Evolutionary conservation across 53 echinoderm and acorn worm species (phyloP), one percentile per base, ranked within the genome.

Genomic region (Stichopus horrens): DNA sequence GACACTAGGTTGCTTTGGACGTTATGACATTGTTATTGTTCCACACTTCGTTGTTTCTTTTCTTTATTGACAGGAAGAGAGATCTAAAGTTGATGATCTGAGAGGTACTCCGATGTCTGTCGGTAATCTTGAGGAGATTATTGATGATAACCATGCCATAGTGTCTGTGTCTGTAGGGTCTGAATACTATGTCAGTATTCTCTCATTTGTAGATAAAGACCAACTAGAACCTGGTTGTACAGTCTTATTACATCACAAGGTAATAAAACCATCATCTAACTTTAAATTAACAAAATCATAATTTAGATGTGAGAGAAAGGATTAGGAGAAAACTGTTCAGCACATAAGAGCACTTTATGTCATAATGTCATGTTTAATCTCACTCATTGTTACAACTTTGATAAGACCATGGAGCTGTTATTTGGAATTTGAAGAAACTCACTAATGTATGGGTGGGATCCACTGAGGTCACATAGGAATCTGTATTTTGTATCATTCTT

Each of bases 141-240:
- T 97, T 53, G 97, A 97, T 85, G 97, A 97, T 71, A 97, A 97
- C 73, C 97, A 97, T 56, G 97, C 96, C 92, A 97, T 97, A 53
- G 97, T 97, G 54, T 97, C 97, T 37, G 95, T 95, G 6, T 97
- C 97, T 0, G 97, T 97, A 8, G 97, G 97, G 86, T 97, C 97
- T 8, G 97, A 97, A 83, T 95, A 97, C 79, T 97, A 97, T 60
- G 97, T 97, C 91, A 97, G 97, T 73, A 97, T 97, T 76, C 87
- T 97, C 52, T 97, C 98, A 14, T 97, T 97, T 93, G 98, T 97
- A 55, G 98, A 97, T 83, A 97, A 97, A 82, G 98, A 96, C 81
- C 95, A 95, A 77, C 89, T 97, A 23, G 98, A 97, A 77, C 98
- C 98, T 23, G 98, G 98, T 55, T 97, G 98, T 79, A 95, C 98